Base-by-base conservation (phyloP, 2,888 invertebrate species). In the Idaea biselata region DNA sequence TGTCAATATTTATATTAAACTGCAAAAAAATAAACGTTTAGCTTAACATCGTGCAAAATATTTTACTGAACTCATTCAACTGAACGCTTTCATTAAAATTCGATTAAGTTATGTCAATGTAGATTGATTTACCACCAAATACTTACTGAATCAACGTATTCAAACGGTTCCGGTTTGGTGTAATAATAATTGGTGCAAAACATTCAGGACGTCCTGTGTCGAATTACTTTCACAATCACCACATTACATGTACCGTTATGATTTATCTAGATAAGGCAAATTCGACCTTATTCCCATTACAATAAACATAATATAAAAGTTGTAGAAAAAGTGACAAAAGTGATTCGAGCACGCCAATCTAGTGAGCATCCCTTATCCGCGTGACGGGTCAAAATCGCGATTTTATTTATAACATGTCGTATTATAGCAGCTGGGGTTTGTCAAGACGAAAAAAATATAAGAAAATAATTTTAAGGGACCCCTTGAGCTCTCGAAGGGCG, bases 351-450 rank as follows among this genome's bases (percentile, higher is more conserved):
- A 73, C 71, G 78, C 78, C 82, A 80, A 86, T 86, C 82, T 82
- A 77, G 72, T 73, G 83, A 81, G 79, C 83, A 86, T 87, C 87
- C 88, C 86, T 89, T 84, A 84, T 81, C 79, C 84, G 84, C 85
- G 84, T 88, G 89, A 89, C 89, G 88, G 91, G 90, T 91, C 91
- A 89, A 86, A 91, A 90, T 91, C 86, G 90, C 91, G 84, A 91
- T 90, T 89, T 91, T 91, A 91, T 92, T 91, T 91, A 91, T 89
- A 89, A 89, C 91, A 87, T 89, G 84, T 86, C 82, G 83, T 86
- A 83, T 82, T 85, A 85, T 80, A 86, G 82, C 91, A 91, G 90
- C 91, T 91, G 91, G 91, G 90, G 91, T 83, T 86, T 88, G 89
- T 88, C 87, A 90, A 89, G 89, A 86, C 78, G 86, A 80, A 88